phyloP scores from a whole-genome alignment of 2,888 invertebrate genomes.

The Toxonevra muliebris region DNA sequence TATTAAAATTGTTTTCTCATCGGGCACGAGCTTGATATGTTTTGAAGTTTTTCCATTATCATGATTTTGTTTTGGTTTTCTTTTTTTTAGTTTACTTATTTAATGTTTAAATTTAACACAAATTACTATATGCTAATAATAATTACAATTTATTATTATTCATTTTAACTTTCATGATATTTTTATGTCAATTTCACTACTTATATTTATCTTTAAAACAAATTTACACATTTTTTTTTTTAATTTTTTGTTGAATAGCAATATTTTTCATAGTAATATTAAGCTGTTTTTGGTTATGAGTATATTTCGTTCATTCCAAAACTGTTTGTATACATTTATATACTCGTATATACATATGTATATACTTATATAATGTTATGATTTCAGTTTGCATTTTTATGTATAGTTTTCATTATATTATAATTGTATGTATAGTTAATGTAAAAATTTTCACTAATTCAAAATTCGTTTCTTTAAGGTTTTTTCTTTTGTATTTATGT shows the following conservation, averaged over 20 bases:
- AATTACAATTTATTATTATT: constrained; percentile 20
- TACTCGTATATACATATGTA: neutral
- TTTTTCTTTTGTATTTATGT: constrained; percentile 36
- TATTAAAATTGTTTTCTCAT: constrained; percentile 43
- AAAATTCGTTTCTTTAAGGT: constrained; percentile 64
- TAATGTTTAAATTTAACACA: constrained; percentile 22
- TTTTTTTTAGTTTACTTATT: constrained; percentile 33
- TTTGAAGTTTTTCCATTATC: constrained; percentile 55
- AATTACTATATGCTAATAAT: constrained; percentile 28
- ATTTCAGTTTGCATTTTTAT: constrained; percentile 37
- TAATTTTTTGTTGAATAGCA: neutral
- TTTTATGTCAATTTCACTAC: constrained; percentile 46
- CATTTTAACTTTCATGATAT: constrained; percentile 16
- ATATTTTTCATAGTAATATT: neutral
- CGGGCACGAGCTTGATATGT: constrained; percentile 67
- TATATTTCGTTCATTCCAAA: constrained; percentile 19
- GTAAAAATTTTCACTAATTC: constrained; percentile 62
- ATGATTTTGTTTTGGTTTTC: constrained; percentile 37
- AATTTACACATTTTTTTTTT: constrained; percentile 42
- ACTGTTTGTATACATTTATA: constrained; percentile 21
- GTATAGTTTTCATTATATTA: constrained; percentile 26
- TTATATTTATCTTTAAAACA: constrained; percentile 46
- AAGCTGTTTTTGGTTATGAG: constrained; percentile 15
- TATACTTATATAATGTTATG: constrained; percentile 1
- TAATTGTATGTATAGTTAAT: constrained; percentile 45